phyloP scores from a whole-genome alignment of 2,888 invertebrate species.

The Stenoptilia bipunctidactyla region DNA sequence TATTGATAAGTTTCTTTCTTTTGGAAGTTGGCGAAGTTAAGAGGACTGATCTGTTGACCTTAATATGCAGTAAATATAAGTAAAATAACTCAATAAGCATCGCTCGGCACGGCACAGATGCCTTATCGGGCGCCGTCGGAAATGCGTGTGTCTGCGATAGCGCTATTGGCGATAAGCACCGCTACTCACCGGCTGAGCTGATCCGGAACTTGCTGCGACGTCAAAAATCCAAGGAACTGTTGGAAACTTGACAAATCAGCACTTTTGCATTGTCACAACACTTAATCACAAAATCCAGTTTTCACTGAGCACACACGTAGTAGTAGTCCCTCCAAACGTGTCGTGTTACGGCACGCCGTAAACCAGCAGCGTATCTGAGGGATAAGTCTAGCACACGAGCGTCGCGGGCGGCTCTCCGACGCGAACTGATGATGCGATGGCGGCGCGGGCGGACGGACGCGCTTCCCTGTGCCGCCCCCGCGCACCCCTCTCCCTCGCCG shows the following conservation, averaged over 20 bases:
- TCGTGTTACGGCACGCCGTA: constrained; percentile 70
- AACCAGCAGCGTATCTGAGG: constrained; percentile 72
- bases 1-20: no score
- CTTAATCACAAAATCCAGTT: constrained; percentile 59
- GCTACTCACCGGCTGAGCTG: constrained; percentile 68
- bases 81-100: constrained; percentile 15
- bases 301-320: constrained; percentile 61
- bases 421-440: constrained; percentile 65
- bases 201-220: constrained; percentile 64
- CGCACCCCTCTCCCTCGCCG: constrained; percentile 25
- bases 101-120: constrained; percentile 31
- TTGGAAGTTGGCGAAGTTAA: no score
- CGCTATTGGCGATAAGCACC: constrained; percentile 64
- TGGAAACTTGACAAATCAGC: constrained; percentile 46
- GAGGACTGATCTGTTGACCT: no score
- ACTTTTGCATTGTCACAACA: constrained; percentile 62
- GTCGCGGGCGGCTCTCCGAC: constrained; percentile 62
- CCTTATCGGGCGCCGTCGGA: constrained; percentile 70
- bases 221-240: constrained; percentile 53
- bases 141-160: constrained; percentile 69
- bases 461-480: constrained; percentile 33
- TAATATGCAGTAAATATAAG: no score
- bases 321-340: constrained; percentile 69
- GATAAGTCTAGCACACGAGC: constrained; percentile 60
- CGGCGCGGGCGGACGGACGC: constrained; percentile 63